Evolutionary conservation across 2,888 invertebrate genomes (phyloP), one percentile per base, ranked within the genome.

Genomic region (Sarcophaga rosellei): DNA sequence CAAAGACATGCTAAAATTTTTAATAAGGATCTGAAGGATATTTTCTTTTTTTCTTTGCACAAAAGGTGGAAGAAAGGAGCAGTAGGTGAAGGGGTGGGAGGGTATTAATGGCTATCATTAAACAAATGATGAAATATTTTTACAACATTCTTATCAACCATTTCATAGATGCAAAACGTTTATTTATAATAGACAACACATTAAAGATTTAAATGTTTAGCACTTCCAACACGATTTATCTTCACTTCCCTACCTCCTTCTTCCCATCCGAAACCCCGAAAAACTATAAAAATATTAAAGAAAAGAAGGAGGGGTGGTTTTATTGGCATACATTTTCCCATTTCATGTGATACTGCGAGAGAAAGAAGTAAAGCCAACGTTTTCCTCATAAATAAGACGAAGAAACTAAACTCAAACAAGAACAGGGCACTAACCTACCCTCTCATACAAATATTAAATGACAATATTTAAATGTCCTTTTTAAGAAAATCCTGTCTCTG

Each of bases 401-500:
- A 17, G 53, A 53, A 12, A 53, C 53, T 53, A 53, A 53, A 53
- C 12, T 53, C 12, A 12, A 12, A 53, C 53, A 53, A 53, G 15
- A 53, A 17, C 53, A 53, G 17, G 35, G 35, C 35, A 35, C 35
- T 35, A 35, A 35, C 35, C 35, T 35, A 35, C 35, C 53, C 53
- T 53, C 53, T 4, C 17, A 4, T 17, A 17, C 53, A 53, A 15
- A 17, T 10, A 53, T 4, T 17, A 53, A 15, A 53, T 17, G 17
- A 53, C 53, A 12, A 53, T 53, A 53, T 53, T 53, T 53, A 53
- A 53, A 53, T 53, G 53, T 12, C 12, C 12, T 53, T 53, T 53
- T 17, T 53, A 53, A 53, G 63, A 57, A 77, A 74, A 47, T 74
- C 65, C 65, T 61, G 84, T 85, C 85, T 83, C 85, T 84, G 81